Evolutionary conservation across 1,140 invertebrate genomes (phyloP).

Genomic region (Oryzaephilus surinamensis): DNA sequence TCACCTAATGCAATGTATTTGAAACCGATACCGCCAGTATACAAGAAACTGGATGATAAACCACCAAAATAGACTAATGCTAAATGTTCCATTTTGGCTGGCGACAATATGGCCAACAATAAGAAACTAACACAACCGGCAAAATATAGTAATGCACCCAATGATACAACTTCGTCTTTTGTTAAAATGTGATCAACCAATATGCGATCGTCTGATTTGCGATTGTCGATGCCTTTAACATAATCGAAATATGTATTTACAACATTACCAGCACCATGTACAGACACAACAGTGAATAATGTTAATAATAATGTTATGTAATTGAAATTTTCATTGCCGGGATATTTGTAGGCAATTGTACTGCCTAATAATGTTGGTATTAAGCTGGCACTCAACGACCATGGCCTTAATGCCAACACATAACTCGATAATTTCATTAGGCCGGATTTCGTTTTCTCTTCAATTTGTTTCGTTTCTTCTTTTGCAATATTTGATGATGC

Average conservation of each 20-base stretch:
- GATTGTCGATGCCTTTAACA: conserved; percentile 83
- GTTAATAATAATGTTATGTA: conserved; percentile 69
- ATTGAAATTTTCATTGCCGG: conserved; percentile 59
- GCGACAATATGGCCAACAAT: conserved; percentile 64
- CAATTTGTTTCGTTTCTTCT: too few species aligned
- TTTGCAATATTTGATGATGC: too few species aligned
- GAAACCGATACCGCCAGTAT: conserved; percentile 86
- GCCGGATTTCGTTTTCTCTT: too few species aligned
- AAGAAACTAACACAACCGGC: conserved; percentile 84
- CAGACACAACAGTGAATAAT: conserved; percentile 73
- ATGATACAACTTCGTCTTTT: conserved; percentile 61
- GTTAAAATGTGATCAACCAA: conserved; percentile 82
- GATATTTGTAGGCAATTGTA: conserved; percentile 69
- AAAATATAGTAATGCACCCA: conserved; percentile 79
- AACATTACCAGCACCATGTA: conserved; percentile 92
- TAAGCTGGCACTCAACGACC: conserved; percentile 85
- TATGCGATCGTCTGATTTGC: conserved; percentile 85
- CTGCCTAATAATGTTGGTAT: conserved; percentile 82
- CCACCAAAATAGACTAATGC: conserved; percentile 92
- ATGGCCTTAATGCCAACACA: conserved; percentile 75
- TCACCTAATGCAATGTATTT: conserved; percentile 91
- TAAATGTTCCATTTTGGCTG: conserved; percentile 86
- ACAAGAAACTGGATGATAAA: conserved; percentile 87
- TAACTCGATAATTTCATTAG: conserved; percentile 80
- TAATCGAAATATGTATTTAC: conserved; percentile 96